A percentile compares a stretch with the other conserved stretches of the same genome.
Evolutionary conservation across 2,797 vertebrate species (phyloP).

Genomic region (Pangasius djambal): DNA sequence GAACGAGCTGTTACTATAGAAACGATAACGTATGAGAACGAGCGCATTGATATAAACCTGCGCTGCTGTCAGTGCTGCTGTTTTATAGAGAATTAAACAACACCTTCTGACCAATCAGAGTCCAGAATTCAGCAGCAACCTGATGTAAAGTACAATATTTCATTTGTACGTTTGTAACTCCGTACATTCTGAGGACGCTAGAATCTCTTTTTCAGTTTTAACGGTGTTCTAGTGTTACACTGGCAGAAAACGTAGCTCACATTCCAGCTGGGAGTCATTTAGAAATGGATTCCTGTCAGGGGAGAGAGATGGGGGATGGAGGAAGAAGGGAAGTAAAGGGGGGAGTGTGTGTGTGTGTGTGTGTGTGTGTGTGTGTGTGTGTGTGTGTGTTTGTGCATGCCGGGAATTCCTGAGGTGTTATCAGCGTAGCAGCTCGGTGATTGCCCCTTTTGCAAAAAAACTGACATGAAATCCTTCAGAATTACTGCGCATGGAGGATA

Average conservation of each 20-base stretch:
- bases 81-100: neutral
- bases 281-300: neutral
- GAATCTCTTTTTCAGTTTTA: neutral
- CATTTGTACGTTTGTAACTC: neutral
- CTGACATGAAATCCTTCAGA: neutral
- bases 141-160: neutral
- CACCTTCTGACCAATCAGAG: neutral
- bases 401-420: slow-evolving; percentile 7
- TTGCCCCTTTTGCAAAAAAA: neutral
- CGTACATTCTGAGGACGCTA: neutral
- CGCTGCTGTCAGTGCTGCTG: neutral
- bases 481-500: neutral
- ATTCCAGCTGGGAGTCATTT: slow-evolving; percentile 65
- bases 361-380: neutral
- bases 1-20: too few species aligned
- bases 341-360: neutral
- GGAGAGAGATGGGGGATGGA: neutral
- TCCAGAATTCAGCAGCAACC: neutral
- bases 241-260: neutral
- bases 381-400: neutral
- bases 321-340: neutral
- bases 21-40: too few species aligned
- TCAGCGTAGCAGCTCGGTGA: neutral
- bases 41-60: neutral
- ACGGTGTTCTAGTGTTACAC: neutral